Base-by-base conservation (phyloP, 2,888 invertebrate species). In the Timema cristinae region DNA sequence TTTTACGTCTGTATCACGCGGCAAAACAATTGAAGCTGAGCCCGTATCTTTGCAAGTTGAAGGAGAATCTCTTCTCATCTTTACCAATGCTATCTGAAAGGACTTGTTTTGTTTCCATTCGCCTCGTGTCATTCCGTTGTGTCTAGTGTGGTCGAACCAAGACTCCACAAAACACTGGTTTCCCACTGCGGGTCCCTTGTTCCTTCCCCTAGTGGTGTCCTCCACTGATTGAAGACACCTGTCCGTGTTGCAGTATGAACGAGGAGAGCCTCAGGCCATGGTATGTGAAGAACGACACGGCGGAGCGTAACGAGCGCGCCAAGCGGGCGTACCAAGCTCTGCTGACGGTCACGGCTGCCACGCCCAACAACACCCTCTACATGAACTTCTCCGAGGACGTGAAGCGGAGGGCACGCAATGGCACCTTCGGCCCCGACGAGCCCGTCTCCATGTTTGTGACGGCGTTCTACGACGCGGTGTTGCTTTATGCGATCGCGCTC, bases 401-500 rank as follows among this genome's bases (percentile, higher is more conserved):
- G 78, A 81, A 81, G 81, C 84, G 85, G 5, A 82, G 91, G 69
- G 91, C 91, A 0, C 85, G 87, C 63, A 90, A 91, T 80, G 90
- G 89, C 80, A 90, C 90, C 0, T 91, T 91, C 77, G 89, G 89
- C 13, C 32, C 32, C 4, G 89, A 90, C 77, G 89, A 90, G 76
- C 88, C 93, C 77, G 93, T 97, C 59, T 95, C 95, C 74, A 93
- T 94, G 54, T 96, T 95, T 82, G 95, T 96, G 69, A 94, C 94
- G 0, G 96, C 97, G 2, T 95, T 98, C 83, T 97, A 97, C 83
- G 98, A 99, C 79, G 97, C 97, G 0, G 95, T 98, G 11, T 86
- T 98, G 0, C 88, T 99, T 54, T 98, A 97, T 82, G 94, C 96
- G 0, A 86, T 93, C 72, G 97, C 97, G 0, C 84, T 98, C 8